These are phyloP conservation scores for Thalassarche chlororhynchos DNA, from an alignment of 2,113 vertebrate genomes.

Conservation along the genomic window DNA sequence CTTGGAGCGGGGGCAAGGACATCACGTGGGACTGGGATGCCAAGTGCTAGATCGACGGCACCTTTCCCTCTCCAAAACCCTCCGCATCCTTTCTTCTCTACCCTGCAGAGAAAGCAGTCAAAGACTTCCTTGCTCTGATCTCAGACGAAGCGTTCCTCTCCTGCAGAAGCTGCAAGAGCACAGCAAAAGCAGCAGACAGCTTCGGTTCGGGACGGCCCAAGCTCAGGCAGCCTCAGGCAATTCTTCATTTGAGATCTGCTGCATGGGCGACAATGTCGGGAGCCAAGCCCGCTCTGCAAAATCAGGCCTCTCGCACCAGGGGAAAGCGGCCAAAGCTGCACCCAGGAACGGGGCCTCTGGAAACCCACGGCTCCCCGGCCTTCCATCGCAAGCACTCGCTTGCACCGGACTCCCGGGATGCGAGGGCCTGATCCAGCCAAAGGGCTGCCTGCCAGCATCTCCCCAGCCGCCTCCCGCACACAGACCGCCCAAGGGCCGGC, in stretches of 20 bases:
- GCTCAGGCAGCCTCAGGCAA: neutral
- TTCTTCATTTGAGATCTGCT: accelerated
- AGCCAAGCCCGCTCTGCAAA: neutral
- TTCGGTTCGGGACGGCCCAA: neutral
- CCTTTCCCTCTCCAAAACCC: neutral
- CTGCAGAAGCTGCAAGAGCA: neutral
- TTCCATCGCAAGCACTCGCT: accelerated
- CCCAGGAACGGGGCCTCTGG: neutral
- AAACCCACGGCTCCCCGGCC: neutral
- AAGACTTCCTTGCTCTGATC: neutral
- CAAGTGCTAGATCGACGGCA: neutral
- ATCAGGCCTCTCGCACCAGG: accelerated
- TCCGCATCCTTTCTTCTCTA: neutral
- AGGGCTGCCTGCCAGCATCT: no score
- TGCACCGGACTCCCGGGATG: neutral
- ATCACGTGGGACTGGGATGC: neutral
- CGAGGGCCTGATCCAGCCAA: neutral
- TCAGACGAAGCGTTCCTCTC: neutral
- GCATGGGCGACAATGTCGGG: accelerated
- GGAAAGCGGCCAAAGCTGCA: neutral
- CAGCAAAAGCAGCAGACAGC: neutral
- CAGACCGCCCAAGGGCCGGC: neutral
- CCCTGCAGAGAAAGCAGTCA: neutral
- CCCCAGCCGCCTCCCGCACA: neutral
- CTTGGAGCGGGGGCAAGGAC: neutral